Evolutionary conservation across 2,113 vertebrate species (phyloP), one percentile per base, ranked within the genome.

Genomic region (Ia io): DNA sequence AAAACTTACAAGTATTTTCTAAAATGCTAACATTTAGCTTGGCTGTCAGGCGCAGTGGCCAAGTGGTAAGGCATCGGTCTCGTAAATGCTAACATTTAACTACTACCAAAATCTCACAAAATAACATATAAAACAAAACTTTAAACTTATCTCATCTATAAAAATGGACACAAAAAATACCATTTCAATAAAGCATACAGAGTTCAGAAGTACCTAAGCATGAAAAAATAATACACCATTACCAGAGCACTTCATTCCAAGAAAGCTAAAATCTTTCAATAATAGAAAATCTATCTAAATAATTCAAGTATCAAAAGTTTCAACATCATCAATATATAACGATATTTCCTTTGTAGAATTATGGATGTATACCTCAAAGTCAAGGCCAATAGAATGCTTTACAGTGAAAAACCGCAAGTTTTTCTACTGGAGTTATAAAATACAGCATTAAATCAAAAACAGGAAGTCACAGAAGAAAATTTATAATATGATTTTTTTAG

Each of bases 1-100:
- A 80, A 18, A 2, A 37, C 44, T 91, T 93, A 40, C 73, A 80
- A 78, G 35, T 88, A 69, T n/a, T 83, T 93, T 94, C 84, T 49
- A 84, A 80, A 40, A 88, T 49, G 28, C 51, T 47, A 82, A 61
- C 51, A 71, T 42, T 84, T 49, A 86, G n/a, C n/a, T n/a, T n/a
- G n/a, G n/a, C n/a, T n/a, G n/a, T n/a, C n/a, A n/a, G n/a, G n/a
- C n/a, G n/a, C n/a, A n/a, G n/a, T n/a, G n/a, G n/a, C n/a, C n/a
- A n/a, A n/a, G n/a, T n/a, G n/a, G n/a, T n/a, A n/a, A n/a, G n/a
- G n/a, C n/a, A n/a, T n/a, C n/a, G n/a, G n/a, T n/a, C n/a, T n/a
- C n/a, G n/a, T n/a, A 80, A 40, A 88, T 49, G 28, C 51, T 47
- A 82, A 61, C 51, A 71, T 42, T 84, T 49, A 86, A 77, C 47